Conservation (phyloP, 2,888 invertebrate genomes). For the Platypus cylindrus region DNA sequence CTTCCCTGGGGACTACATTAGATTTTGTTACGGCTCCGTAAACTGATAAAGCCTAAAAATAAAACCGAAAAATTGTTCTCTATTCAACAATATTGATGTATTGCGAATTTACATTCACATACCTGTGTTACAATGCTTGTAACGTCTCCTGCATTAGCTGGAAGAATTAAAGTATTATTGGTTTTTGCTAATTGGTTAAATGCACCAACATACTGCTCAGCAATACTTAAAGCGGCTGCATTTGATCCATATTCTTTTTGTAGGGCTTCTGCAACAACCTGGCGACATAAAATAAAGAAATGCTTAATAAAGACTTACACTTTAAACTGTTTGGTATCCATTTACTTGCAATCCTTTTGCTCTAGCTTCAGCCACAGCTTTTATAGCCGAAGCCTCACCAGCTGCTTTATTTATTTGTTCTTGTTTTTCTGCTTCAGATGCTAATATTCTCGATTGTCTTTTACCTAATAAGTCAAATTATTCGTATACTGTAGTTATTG, state of each 20-base stretch:
- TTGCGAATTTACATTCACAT: slow-evolving; percentile 17
- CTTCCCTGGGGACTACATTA: slow-evolving; percentile 16
- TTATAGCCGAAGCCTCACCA: slow-evolving; percentile 84
- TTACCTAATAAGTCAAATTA: slow-evolving; percentile 33
- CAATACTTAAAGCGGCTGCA: slow-evolving; percentile 84
- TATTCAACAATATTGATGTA: not conserved
- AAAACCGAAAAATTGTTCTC: not conserved
- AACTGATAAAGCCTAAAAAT: slow-evolving; percentile 48
- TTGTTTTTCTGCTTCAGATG: slow-evolving; percentile 85
- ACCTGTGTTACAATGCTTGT: slow-evolving; percentile 71
- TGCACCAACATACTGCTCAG: slow-evolving; percentile 91
- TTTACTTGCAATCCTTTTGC: slow-evolving; percentile 55
- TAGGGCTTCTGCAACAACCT: slow-evolving; percentile 59
- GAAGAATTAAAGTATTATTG: slow-evolving; percentile 89
- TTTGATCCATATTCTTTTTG: slow-evolving; percentile 52
- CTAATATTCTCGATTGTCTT: slow-evolving; percentile 78
- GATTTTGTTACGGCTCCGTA: slow-evolving; percentile 42
- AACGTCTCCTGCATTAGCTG: slow-evolving; percentile 77
- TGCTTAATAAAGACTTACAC: not conserved
- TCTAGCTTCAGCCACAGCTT: slow-evolving; percentile 84
- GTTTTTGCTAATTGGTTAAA: slow-evolving; percentile 88
- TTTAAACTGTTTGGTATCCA: not conserved
- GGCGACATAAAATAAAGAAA: slow-evolving; percentile 17
- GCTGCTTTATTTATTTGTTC: slow-evolving; percentile 90
- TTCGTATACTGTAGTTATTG: not conserved